These are phyloP conservation scores for Chrysochloris asiatica DNA, from an alignment of 2,113 vertebrate species.

Conservation along the genomic window DNA sequence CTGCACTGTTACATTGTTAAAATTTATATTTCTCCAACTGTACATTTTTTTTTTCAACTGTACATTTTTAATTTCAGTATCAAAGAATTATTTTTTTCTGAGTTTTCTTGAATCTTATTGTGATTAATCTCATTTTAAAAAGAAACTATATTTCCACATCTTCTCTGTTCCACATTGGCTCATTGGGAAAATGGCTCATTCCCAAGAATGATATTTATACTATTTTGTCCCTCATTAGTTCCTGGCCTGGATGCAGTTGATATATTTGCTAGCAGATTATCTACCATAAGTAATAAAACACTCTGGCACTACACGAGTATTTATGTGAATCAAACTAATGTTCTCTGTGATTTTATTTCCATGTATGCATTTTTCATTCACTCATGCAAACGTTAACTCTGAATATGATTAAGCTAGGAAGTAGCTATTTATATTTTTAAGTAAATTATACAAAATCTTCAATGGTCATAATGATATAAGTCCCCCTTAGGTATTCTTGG, in stretches of 20 bases:
- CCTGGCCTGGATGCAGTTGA: not conserved
- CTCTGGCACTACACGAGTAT: not conserved
- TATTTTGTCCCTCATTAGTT: not conserved
- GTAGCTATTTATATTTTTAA: slow-evolving; percentile 11
- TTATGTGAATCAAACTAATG: not conserved
- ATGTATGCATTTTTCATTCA: slow-evolving; percentile 17
- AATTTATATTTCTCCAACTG: no score
- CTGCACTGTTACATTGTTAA: not conserved
- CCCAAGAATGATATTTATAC: not conserved
- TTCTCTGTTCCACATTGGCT: not conserved
- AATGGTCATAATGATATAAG: not conserved
- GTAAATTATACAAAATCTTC: not conserved
- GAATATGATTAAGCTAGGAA: not conserved
- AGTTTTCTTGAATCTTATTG: not conserved
- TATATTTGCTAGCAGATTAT: slow-evolving; percentile 18
- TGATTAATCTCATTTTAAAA: not conserved
- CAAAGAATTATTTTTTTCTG: not conserved
- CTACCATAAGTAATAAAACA: not conserved
- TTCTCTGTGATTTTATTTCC: not conserved
- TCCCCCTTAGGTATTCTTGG: not conserved
- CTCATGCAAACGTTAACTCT: not conserved
- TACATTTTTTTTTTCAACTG: not conserved
- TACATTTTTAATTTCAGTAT: not conserved
- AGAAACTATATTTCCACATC: not conserved
- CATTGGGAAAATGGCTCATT: not conserved